Evolutionary conservation across 2,113 vertebrate species (phyloP), one percentile per base, ranked within the genome.

Genomic region (Pachyramphus minor): DNA sequence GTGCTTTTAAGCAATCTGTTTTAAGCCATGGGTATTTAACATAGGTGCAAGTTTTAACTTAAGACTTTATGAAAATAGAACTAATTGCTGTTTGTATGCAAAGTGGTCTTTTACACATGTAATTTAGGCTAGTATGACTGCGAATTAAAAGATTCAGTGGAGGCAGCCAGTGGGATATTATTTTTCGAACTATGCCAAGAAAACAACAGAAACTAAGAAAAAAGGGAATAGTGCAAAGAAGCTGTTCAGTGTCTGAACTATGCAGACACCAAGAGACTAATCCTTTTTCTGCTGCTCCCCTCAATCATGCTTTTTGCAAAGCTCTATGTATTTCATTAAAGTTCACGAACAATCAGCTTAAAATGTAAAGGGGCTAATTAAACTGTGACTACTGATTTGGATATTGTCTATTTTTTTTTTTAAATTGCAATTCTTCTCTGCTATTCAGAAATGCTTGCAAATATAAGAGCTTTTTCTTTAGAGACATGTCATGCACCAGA

Each of bases 391-490:
- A 53, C 55, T 39, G 42, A 27, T 58, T 76, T 95, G 21, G 53
- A 47, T 60, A 73, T 50, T 58, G 64, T 23, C 44, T 10, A 1
- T 4, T 17, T 28, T 53, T 22, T 31, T 33, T 86, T 66, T 52
- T 59, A 78, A 53, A 89, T 3, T 53, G 17, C 35, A 60, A n/a
- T 80, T 93, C 53, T 30, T 25, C 31, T 90, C 64, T 90, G 80
- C 90, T n/a, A 78, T 80, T 80, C 62, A 88, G 28, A 88, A 96
- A 83, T 56, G 39, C 56, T 74, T 95, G 12, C 59, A 92, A 84
- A 85, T 71, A 5, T 3, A 93, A 50, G 52, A 47, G 14, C 11
- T 77, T 89, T 59, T 55, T 71, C 87, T 75, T 84, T 55, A 77
- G 73, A 45, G 56, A 84, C 33, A 85, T 55, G 25, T 53, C 62